Evolutionary conservation across 2,797 vertebrate genomes (phyloP).

Genomic region (Hydrocynus forskahlii): DNA sequence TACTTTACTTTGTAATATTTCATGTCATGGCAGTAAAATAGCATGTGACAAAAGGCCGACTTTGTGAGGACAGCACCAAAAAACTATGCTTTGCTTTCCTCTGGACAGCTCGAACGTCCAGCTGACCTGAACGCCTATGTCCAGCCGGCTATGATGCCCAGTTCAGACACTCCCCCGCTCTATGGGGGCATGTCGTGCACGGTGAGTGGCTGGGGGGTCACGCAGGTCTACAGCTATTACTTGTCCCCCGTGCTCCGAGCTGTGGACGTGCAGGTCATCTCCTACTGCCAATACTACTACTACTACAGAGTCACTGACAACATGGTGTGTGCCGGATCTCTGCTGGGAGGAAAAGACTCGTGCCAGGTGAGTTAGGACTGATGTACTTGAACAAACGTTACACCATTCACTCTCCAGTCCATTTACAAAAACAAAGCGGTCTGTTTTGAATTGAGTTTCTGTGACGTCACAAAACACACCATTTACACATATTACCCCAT

Average conservation of each 20-base stretch:
- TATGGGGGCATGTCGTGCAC: slow-evolving; percentile 57
- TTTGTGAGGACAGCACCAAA: no score
- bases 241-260: slow-evolving; percentile 73
- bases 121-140: slow-evolving; percentile 63
- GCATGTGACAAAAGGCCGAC: no score
- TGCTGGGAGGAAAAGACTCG: slow-evolving; percentile 75
- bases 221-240: slow-evolving; percentile 63
- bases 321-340: slow-evolving; percentile 79
- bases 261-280: slow-evolving; percentile 73
- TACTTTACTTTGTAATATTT: no score
- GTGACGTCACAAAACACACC: no score
- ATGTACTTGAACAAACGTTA: neutral
- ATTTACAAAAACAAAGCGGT: no score
- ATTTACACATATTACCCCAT: no score
- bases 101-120: slow-evolving; percentile 70
- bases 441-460: no score
- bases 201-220: slow-evolving; percentile 83
- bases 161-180: slow-evolving; percentile 13
- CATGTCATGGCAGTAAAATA: no score
- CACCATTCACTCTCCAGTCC: no score
- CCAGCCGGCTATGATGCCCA: slow-evolving; percentile 59
- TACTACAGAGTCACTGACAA: slow-evolving; percentile 75
- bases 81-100: neutral
- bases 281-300: slow-evolving; percentile 75
- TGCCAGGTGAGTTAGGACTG: slow-evolving; percentile 73